A percentile compares a stretch with the other conserved stretches of the same genome.
Conservation (phyloP, 2,113 vertebrate species). For the Scytalopus superciliaris region DNA sequence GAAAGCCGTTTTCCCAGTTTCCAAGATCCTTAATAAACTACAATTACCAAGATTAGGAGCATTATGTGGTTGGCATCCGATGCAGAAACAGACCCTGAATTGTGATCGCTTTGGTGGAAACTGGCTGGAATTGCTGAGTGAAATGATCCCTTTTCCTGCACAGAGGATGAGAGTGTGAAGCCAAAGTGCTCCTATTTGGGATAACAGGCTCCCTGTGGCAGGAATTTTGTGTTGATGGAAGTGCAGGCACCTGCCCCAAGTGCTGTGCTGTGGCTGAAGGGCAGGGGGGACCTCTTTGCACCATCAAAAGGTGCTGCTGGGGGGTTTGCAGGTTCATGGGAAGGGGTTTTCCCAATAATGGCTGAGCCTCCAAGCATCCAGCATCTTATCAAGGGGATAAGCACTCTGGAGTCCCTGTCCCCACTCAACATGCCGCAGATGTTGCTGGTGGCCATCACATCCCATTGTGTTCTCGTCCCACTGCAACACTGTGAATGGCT, state of each 20-base stretch:
- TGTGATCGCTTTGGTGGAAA: background rate
- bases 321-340: background rate
- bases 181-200: background rate
- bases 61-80: background rate
- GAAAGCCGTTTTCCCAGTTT: conserved; percentile 59
- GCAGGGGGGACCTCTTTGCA: background rate
- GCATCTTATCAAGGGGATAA: background rate
- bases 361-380: background rate
- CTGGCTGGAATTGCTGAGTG: background rate
- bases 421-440: rapidly evolving
- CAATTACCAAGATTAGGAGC: conserved; percentile 44
- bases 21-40: conserved; percentile 59
- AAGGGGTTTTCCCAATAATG: background rate
- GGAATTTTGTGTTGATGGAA: background rate
- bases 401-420: rapidly evolving
- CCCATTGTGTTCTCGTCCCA: background rate
- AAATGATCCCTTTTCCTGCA: background rate
- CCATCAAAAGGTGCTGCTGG: background rate
- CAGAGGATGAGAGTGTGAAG: background rate
- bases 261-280: background rate
- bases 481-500: rapidly evolving
- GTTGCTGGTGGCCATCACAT: background rate
- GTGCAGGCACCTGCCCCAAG: background rate
- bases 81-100: conserved; percentile 21
- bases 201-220: background rate